Evolutionary conservation across 2,888 invertebrate genomes (phyloP).

Genomic region (Yponomeuta plumbellus): DNA sequence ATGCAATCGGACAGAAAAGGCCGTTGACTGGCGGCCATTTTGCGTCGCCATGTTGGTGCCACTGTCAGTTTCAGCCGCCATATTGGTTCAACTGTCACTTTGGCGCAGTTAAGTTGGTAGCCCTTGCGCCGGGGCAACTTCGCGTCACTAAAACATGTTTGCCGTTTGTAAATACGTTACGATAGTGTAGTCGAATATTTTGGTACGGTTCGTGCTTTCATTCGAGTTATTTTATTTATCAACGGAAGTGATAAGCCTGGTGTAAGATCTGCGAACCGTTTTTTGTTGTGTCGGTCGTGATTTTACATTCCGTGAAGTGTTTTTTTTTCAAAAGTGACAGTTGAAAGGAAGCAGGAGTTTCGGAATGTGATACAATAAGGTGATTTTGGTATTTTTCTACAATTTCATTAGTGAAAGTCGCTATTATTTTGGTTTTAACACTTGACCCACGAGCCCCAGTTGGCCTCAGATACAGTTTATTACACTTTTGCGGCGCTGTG

Average conservation of each 20-base stretch:
- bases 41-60: constrained; percentile 30
- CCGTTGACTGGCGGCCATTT: constrained; percentile 21
- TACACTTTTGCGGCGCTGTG: neutral
- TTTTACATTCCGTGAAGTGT: neutral
- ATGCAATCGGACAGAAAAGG: constrained; percentile 9
- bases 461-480: neutral
- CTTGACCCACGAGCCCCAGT: neutral
- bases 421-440: neutral
- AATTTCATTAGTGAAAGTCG: neutral
- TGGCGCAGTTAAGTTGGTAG: constrained; percentile 20
- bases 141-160: constrained; percentile 44
- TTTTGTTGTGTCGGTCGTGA: neutral
- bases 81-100: constrained; percentile 29
- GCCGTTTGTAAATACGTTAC: constrained; percentile 46
- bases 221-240: constrained; percentile 1
- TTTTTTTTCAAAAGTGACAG: neutral
- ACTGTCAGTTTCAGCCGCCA: constrained; percentile 28
- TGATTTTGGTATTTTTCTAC: neutral
- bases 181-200: constrained; percentile 51
- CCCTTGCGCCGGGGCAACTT: constrained; percentile 45
- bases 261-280: neutral
- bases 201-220: constrained; percentile 40
- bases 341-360: neutral
- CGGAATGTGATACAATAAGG: neutral
- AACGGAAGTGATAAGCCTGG: neutral